These are phyloP conservation scores for Antrozous pallidus DNA, from an alignment of 2,797 vertebrate genomes.

Conservation along the genomic window DNA sequence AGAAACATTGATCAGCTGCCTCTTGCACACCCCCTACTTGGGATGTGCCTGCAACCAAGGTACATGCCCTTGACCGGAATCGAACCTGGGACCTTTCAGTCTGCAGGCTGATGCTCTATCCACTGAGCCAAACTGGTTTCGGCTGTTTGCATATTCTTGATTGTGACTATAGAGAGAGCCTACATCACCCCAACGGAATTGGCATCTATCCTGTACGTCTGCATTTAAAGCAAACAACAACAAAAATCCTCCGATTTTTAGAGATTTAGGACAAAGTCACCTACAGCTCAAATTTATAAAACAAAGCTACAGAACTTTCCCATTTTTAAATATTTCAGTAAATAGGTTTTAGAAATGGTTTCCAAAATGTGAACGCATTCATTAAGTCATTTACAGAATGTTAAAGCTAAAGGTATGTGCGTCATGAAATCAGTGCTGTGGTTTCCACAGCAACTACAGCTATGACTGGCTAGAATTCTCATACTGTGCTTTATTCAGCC, in stretches of 20 bases:
- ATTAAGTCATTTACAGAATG: background rate
- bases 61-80: too few relatives aligned
- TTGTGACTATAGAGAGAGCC: background rate
- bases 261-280: background rate
- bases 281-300: background rate
- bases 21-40: too few relatives aligned
- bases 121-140: too few relatives aligned
- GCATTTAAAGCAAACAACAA: background rate
- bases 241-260: background rate
- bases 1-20: too few relatives aligned
- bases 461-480: background rate
- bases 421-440: background rate
- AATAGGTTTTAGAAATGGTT: conserved; percentile 12
- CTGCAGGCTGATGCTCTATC: too few relatives aligned
- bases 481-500: background rate
- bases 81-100: too few relatives aligned
- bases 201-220: background rate
- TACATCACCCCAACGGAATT: background rate
- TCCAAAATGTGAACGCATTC: background rate
- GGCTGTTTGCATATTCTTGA: background rate
- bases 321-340: background rate
- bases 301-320: background rate
- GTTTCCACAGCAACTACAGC: conserved; percentile 44
- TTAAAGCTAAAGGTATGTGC: background rate
- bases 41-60: too few relatives aligned